Evolutionary conservation across 2,888 invertebrate species (phyloP), one percentile per base, ranked within the genome.

Genomic region (Rotaria sp.): DNA sequence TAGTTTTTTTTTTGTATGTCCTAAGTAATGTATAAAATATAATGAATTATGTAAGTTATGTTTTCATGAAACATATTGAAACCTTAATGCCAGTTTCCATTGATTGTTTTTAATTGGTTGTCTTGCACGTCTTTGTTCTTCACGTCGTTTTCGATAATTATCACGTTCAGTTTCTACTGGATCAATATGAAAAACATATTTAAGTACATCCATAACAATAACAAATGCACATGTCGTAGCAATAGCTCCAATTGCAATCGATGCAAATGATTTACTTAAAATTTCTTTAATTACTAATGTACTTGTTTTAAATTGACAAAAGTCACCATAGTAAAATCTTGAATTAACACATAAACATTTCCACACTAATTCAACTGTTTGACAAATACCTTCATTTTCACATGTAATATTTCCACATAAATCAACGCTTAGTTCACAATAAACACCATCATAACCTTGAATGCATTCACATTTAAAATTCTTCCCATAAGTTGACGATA

Each of bases 391-490:
- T n/a, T 21, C 5, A n/a, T 80, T 80, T 80, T 80, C 26, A 80
- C 80, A 80, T 24, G 80, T 80, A 4, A 80, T 45, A n/a, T 80
- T 80, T 21, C 4, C 41, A 45, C 80, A 80, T 15, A 26, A 13
- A 15, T 80, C 21, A 15, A 45, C 5, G 11, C 0, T 4, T 7
- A 80, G 45, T 80, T 80, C 45, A 15, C 80, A 80, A 80, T 80
- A n/a, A 26, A n/a, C n/a, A 41, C 80, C 80, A n/a, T n/a, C 3
- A n/a, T 80, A 80, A 45, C 80, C 80, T 45, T 26, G 45, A 80
- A 45, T 26, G 26, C 80, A 80, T n/a, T 80, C 80, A 80, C 80
- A 80, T 45, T 26, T 26, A 45, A 80, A 80, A n/a, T 21, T 80
- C 4, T 21, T 3, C n/a, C 15, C 67, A 67, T 67, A 2, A 30